These are phyloP conservation scores for Adelges cooleyi DNA, from an alignment of 1,140 invertebrate species.

Conservation along the genomic window DNA sequence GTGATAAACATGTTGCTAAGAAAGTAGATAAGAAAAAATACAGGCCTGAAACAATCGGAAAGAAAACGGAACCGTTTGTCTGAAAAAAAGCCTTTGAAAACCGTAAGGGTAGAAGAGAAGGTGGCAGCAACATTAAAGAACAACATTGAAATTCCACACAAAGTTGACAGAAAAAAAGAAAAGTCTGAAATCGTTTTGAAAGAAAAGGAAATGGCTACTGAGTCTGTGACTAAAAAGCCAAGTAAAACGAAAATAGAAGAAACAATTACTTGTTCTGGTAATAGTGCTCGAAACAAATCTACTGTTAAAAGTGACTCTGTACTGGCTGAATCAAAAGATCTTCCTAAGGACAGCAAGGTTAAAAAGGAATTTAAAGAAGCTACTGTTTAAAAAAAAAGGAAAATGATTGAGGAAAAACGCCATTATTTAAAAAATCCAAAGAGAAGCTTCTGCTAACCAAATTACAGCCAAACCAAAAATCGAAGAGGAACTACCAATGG, in stretches of 20 bases:
- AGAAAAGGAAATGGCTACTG: too few species aligned
- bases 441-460: neutral
- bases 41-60: too few species aligned
- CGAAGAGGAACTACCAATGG: neutral
- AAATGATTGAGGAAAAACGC: neutral
- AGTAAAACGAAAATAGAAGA: neutral
- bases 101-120: too few species aligned
- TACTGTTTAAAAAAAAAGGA: neutral
- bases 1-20: neutral
- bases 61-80: too few species aligned
- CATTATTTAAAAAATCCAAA: slow-evolving; percentile 15
- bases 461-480: neutral
- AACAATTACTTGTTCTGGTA: too few species aligned
- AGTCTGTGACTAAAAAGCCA: too few species aligned
- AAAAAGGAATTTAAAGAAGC: slow-evolving; percentile 18
- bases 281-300: neutral
- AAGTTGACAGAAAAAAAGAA: too few species aligned
- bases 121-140: too few species aligned
- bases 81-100: too few species aligned
- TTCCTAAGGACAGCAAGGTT: neutral
- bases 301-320: neutral
- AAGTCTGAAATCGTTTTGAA: too few species aligned
- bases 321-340: neutral
- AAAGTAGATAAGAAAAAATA: slow-evolving; percentile 13
- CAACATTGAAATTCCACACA: neutral